Evolutionary conservation across 2,113 vertebrate genomes (phyloP).

Genomic region (Centropus bengalensis): DNA sequence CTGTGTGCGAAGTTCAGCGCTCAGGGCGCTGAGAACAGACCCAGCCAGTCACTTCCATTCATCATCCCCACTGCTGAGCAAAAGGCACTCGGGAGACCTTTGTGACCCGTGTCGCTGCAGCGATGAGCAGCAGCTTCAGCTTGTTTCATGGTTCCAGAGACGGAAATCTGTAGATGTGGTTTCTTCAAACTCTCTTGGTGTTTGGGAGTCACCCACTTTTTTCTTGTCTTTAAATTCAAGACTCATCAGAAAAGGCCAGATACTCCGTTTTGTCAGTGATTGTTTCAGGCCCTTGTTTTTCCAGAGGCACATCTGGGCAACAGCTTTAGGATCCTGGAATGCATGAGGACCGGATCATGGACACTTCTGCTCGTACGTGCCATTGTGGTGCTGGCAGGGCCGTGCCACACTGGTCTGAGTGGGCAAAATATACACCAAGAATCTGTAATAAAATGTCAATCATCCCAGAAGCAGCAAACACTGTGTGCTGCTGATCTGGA

Average conservation of each 20-base stretch:
- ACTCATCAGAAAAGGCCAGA: neutral
- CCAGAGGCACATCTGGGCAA: neutral
- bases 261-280: neutral
- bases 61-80: neutral
- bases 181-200: neutral
- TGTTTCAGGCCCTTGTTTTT: neutral
- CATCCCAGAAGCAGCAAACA: neutral
- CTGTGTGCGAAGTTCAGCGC: neutral
- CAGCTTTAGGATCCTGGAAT: neutral
- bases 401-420: neutral
- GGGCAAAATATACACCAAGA: neutral
- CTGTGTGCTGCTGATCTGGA: neutral
- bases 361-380: neutral
- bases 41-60: neutral
- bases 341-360: neutral
- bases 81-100: neutral
- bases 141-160: neutral
- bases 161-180: accelerated
- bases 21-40: neutral
- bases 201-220: neutral
- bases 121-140: neutral
- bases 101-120: accelerated
- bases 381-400: no score
- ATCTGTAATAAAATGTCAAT: neutral
- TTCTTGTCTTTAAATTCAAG: neutral